Base-by-base conservation (phyloP, 2,888 invertebrate genomes). In the Caenorhabditis sp. region DNA sequence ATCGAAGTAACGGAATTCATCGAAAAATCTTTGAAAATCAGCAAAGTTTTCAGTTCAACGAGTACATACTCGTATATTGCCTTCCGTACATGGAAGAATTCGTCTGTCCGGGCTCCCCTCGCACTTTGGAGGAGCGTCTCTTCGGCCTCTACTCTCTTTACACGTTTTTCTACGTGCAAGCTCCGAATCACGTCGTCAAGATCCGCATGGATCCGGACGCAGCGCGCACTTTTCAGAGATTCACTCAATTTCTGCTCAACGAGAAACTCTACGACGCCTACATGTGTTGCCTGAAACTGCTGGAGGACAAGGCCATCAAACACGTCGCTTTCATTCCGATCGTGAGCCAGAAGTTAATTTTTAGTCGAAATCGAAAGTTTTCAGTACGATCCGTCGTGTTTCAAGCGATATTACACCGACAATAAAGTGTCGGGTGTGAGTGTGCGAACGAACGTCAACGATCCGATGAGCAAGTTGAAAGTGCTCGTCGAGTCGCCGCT, bases 161-260 rank as follows among this genome's bases (percentile, higher is more conserved):
- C 56, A 68, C 66, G n/a, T 74, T 74, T 35, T 74, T 43, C 35
- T 74, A 68, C 30, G 6, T 74, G 0, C 74, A 74, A 43, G 48
- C 30, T 35, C 26, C 20, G 0, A 43, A 56, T 9, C 74, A 74
- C 35, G 74, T 74, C 9, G 66, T 74, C n/a, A 66, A 74, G 43
- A 50, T 74, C 37, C 61, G 66, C n/a, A 62, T 74, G 66, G 74
- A 74, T 50, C 74, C 74, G 4, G 74, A 74, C 56, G 41, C 63
- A 2, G 11, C 27, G 4, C n/a, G 48, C 15, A 48, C 55, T 17
- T 74, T 74, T 35, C 24, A 46, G 43, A 30, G 30, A 11, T 50
- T 74, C 7, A 3, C 46, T 1, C 39, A 55, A 1, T 7, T 50
- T 2, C 22, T 61, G n/a, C 15, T 32, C 2, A 2, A 5, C 22